Evolutionary conservation across 2,888 invertebrate genomes (phyloP).

Genomic region (Diaprepes abbreviatus): DNA sequence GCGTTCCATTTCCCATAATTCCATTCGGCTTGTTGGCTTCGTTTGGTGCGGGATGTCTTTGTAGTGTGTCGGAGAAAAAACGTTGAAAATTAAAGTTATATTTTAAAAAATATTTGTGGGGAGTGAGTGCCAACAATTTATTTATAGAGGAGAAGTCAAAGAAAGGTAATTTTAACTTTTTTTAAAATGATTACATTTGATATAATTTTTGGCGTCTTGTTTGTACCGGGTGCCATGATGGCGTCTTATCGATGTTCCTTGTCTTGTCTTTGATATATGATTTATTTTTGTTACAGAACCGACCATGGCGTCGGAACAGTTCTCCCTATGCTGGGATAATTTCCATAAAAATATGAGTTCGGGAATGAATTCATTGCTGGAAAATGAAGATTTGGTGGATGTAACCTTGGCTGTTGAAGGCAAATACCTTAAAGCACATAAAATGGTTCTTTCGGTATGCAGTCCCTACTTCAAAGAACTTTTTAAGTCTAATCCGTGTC

Average conservation of each 20-base stretch:
- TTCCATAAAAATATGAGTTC: constrained; percentile 79
- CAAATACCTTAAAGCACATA: constrained; percentile 77
- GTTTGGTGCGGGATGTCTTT: background rate
- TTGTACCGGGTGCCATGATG: constrained; percentile 56
- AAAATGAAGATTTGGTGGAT: constrained; percentile 67
- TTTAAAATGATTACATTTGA: background rate
- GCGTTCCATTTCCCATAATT: constrained; percentile 38
- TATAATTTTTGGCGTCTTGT: background rate
- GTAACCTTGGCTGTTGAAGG: constrained; percentile 70
- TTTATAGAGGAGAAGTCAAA: constrained; percentile 42
- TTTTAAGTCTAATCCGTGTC: constrained; percentile 76
- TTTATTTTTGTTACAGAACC: constrained; percentile 52
- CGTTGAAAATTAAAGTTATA: background rate
- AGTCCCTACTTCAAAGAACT: constrained; percentile 80
- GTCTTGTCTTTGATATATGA: background rate
- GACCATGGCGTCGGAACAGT: constrained; percentile 74
- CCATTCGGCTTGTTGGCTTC: constrained; percentile 17
- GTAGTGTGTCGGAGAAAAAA: background rate
- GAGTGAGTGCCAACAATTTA: constrained; percentile 38
- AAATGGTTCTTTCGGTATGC: constrained; percentile 79
- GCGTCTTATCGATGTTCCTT: constrained; percentile 50
- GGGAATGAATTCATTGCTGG: constrained; percentile 72
- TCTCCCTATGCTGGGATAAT: constrained; percentile 81
- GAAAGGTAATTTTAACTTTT: constrained; percentile 47
- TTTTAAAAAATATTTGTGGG: constrained; percentile 27